Evolutionary conservation across 2,113 vertebrate genomes (phyloP).

Genomic region (Caretta caretta): DNA sequence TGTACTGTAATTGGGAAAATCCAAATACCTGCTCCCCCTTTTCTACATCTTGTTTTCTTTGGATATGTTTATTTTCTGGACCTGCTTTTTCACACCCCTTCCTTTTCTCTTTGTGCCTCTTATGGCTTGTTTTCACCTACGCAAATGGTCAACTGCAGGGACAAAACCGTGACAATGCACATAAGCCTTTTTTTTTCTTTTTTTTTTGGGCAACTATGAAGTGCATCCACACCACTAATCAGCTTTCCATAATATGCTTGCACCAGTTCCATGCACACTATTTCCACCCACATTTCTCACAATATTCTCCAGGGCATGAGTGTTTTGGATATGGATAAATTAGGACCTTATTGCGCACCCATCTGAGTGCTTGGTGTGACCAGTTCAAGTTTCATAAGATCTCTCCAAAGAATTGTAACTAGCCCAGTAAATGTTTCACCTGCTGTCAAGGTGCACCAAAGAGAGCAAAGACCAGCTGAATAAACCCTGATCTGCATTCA

Average conservation of each 20-base stretch:
- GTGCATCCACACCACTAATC: neutral
- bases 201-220: neutral
- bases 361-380: rapidly evolving
- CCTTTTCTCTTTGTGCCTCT: neutral
- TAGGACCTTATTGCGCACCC: neutral
- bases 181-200: neutral
- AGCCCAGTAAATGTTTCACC: neutral
- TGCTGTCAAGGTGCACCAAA: neutral
- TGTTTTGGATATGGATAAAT: neutral
- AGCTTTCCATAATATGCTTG: neutral
- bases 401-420: neutral
- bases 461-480: neutral
- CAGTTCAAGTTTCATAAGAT: neutral
- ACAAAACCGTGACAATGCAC: neutral
- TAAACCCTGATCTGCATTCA: neutral
- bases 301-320: too few relatives aligned
- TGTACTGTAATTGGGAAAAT: neutral
- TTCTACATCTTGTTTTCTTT: neutral
- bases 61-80: neutral
- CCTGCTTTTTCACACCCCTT: neutral
- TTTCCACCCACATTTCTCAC: neutral
- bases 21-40: neutral
- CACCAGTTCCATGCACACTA: neutral
- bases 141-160: neutral
- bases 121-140: neutral